Percentiles rank a stretch among this genome's conserved stretches.
Conservation (phyloP, 1,140 invertebrate species). For the fruit fly (Drosophila melanogaster) region DNA sequence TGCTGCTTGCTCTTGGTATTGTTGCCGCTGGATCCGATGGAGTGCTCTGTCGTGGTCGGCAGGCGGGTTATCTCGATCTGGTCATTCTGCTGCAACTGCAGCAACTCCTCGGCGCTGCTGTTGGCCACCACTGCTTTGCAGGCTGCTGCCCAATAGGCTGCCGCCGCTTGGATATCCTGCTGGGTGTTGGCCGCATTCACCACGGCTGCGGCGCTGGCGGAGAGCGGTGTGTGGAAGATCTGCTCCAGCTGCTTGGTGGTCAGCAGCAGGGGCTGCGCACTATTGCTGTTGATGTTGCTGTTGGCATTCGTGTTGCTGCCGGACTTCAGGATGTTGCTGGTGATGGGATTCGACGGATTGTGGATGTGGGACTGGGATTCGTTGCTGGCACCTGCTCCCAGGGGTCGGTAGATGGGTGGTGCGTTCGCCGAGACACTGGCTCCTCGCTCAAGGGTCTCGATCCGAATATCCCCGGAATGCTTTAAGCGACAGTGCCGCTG, state of each 20-base stretch:
- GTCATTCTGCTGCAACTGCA: constrained; percentile 78
- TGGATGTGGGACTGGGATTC: constrained; percentile 63
- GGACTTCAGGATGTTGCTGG: constrained; percentile 13
- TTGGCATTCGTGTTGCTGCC: neutral
- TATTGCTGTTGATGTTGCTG: constrained; percentile 17
- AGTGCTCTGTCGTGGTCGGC: constrained; percentile 22
- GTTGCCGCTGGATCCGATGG: constrained; percentile 8
- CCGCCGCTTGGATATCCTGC: constrained; percentile 73
- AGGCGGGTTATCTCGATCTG: constrained; percentile 80
- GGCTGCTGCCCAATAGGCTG: constrained; percentile 68
- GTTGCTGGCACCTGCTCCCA: constrained; percentile 76
- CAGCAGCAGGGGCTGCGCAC: constrained; percentile 34
- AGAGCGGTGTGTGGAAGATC: constrained; percentile 68
- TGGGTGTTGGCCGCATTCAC: constrained; percentile 72
- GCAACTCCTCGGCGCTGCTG: constrained; percentile 63
- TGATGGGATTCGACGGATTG: constrained; percentile 25
- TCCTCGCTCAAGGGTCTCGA: constrained; percentile 86
- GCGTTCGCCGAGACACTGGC: constrained; percentile 49
- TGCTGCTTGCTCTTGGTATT: constrained; percentile 86
- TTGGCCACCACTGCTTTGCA: constrained; percentile 58
- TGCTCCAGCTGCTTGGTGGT: constrained; percentile 64
- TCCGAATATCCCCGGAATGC: constrained; percentile 89
- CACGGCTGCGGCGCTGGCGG: constrained; percentile 65
- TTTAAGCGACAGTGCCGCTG: constrained; percentile 91
- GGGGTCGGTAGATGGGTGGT: constrained; percentile 79